phyloP scores from a whole-genome alignment of 2,888 invertebrate genomes.

The Argynnis bischoffii region DNA sequence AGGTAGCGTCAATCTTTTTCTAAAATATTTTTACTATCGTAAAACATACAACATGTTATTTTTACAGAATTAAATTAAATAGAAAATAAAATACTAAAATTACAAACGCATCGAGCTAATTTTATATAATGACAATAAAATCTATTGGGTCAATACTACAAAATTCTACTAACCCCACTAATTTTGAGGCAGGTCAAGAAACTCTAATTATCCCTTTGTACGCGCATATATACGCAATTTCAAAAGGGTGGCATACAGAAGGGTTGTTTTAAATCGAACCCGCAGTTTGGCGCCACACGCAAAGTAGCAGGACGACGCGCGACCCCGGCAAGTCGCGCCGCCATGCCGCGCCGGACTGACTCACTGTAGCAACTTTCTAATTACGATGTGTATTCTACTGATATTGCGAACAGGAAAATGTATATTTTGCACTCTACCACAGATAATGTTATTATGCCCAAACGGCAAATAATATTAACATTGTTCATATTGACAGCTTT shows the following conservation, averaged over 20 bases:
- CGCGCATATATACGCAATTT: constrained; percentile 44
- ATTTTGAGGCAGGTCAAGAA: constrained; percentile 44
- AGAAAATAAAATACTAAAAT: too few species aligned
- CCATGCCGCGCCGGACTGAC: constrained; percentile 41
- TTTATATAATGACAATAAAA: background rate
- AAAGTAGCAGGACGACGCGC: constrained; percentile 37
- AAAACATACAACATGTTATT: too few species aligned
- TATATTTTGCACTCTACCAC: background rate
- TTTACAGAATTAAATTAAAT: too few species aligned
- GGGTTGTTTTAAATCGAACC: constrained; percentile 40
- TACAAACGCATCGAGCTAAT: too few species aligned
- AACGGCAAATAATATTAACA: background rate
- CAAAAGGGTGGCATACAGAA: constrained; percentile 26
- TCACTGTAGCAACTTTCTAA: constrained; percentile 42
- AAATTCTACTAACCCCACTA: constrained; percentile 21
- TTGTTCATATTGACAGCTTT: background rate
- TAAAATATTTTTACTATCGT: too few species aligned
- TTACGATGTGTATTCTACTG: constrained; percentile 28
- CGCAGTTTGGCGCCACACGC: constrained; percentile 48
- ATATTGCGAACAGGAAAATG: constrained; percentile 23
- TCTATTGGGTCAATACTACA: constrained; percentile 11
- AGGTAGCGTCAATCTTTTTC: too few species aligned
- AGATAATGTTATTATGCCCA: constrained; percentile 2
- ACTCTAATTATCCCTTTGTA: constrained; percentile 38
- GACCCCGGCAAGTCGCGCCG: constrained; percentile 42